A percentile compares a stretch with the other conserved stretches of the same genome.
Evolutionary conservation across 1,140 invertebrate species (phyloP).

Genomic region (Plutomurus gul): DNA sequence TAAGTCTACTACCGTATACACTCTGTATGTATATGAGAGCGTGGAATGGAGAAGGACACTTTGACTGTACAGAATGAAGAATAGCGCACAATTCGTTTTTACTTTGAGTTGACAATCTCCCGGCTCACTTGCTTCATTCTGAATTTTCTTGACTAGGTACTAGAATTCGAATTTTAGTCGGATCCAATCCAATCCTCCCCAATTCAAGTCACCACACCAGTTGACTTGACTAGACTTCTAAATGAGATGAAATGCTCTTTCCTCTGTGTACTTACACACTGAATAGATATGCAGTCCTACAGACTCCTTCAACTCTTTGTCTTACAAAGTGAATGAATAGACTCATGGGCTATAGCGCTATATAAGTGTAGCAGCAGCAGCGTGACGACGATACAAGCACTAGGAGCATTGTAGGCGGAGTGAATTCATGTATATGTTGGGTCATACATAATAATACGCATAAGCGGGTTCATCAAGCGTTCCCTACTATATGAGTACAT

Average conservation of each 20-base stretch:
- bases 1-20: neutral
- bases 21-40: neutral
- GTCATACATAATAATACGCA: too few species aligned
- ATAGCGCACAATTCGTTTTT: neutral
- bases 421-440: too few species aligned
- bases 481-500: too few species aligned
- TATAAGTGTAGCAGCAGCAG: too few species aligned
- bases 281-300: too few species aligned
- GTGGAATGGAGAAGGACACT: neutral
- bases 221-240: slow-evolving; percentile 17
- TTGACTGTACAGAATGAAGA: neutral
- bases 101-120: neutral
- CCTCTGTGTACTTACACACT: neutral
- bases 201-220: neutral
- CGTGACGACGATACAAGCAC: too few species aligned
- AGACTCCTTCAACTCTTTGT: too few species aligned
- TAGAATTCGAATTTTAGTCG: neutral
- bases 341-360: too few species aligned
- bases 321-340: too few species aligned
- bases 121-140: neutral
- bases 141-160: neutral
- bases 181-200: neutral
- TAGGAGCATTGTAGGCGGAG: too few species aligned
- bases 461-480: too few species aligned
- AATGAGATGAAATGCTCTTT: slow-evolving; percentile 4